Conservation (phyloP, 2,888 invertebrate species). For the Netelia melanura region DNA sequence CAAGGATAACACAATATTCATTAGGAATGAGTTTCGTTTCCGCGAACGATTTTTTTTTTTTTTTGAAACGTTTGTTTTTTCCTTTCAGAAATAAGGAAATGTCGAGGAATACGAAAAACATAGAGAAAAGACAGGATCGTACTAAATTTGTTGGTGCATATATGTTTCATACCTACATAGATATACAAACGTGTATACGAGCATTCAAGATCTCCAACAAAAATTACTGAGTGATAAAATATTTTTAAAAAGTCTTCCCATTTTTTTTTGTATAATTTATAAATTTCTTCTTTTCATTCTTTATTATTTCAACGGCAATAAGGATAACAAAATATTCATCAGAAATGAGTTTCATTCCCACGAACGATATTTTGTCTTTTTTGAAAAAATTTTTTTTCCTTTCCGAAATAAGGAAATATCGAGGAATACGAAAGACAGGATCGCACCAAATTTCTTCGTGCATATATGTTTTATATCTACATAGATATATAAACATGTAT, state of each 20-base stretch:
- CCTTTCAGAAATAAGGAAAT: background rate
- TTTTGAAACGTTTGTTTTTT: background rate
- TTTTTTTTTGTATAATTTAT: no score
- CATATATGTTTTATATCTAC: constrained; percentile 54
- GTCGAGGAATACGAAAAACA: constrained; percentile 11
- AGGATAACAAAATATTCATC: background rate
- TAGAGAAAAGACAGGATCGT: constrained; percentile 21
- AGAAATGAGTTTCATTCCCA: background rate
- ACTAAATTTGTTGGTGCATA: constrained; percentile 70
- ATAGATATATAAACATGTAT: constrained; percentile 21
- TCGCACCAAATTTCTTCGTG: constrained; percentile 68
- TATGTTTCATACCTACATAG: constrained; percentile 35
- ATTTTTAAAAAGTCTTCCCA: no score
- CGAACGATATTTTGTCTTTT: background rate
- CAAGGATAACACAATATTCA: background rate
- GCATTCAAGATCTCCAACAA: background rate
- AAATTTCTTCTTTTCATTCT: no score
- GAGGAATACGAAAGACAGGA: constrained; percentile 22
- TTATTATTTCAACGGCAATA: background rate
- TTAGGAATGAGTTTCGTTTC: background rate
- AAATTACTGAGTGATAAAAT: no score
- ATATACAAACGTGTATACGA: constrained; percentile 7
- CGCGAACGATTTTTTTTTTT: background rate
- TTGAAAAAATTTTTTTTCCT: background rate
- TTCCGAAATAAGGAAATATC: background rate